Evolutionary conservation across 2,888 invertebrate species (phyloP).

Genomic region (Halocaridina rubra): DNA sequence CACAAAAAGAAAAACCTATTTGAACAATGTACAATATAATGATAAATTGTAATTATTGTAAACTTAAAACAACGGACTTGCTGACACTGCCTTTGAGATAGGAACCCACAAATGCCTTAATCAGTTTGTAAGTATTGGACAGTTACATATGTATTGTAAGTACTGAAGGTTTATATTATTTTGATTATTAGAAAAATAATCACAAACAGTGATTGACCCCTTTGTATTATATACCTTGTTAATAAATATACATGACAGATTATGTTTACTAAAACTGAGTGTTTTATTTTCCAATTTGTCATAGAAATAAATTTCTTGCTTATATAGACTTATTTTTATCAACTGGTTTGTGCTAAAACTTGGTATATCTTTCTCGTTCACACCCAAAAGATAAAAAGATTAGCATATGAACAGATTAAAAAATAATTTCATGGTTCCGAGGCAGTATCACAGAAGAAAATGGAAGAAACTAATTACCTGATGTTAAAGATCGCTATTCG

Average conservation of each 20-base stretch:
- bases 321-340: too few species aligned
- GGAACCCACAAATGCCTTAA: conserved; percentile 54
- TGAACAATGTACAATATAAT: not conserved
- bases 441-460: too few species aligned
- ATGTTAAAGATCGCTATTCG: too few species aligned
- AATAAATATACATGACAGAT: conserved; percentile 56
- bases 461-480: too few species aligned
- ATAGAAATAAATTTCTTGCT: not conserved
- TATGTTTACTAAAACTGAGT: not conserved
- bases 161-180: conserved; percentile 57
- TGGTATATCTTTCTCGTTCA: too few species aligned
- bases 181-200: conserved; percentile 40
- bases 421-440: too few species aligned
- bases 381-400: too few species aligned
- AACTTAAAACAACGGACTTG: conserved; percentile 7
- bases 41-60: not conserved
- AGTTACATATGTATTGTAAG: conserved; percentile 51
- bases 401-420: too few species aligned
- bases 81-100: conserved; percentile 57
- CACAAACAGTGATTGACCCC: not conserved
- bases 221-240: conserved; percentile 59
- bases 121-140: conserved; percentile 54
- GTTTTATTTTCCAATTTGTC: not conserved
- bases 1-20: not conserved
- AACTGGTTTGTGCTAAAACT: too few species aligned